Conservation (phyloP, 2,113 vertebrate species). For the Equus przewalskii region DNA sequence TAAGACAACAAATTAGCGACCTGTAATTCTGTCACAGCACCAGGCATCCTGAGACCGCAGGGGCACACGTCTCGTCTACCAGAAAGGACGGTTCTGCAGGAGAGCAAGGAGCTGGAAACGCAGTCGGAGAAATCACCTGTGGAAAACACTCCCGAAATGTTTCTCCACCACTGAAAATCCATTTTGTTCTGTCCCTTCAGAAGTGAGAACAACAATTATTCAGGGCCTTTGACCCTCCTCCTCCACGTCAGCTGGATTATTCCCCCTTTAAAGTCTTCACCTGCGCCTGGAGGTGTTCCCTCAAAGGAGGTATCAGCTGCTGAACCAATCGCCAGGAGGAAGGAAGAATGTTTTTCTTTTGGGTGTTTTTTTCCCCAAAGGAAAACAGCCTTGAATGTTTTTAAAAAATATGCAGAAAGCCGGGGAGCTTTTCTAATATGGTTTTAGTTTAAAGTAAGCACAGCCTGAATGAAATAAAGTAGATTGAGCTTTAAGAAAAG, state of each 20-base stretch:
- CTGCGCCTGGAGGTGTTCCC: background rate
- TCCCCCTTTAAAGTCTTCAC: background rate
- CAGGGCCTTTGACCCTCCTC: no score
- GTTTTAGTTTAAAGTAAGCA: background rate
- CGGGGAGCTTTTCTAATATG: background rate
- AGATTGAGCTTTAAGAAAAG: background rate
- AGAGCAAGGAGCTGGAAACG: background rate
- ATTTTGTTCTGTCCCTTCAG: background rate
- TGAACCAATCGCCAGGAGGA: background rate
- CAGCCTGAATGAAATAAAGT: background rate
- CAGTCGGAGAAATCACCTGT: background rate
- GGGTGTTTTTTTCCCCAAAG: background rate
- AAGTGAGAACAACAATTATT: background rate
- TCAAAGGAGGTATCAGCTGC: background rate
- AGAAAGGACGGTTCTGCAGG: background rate
- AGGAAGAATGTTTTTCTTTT: background rate
- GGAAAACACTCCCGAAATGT: background rate
- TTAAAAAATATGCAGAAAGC: background rate
- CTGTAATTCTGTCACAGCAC: background rate
- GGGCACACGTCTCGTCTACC: background rate
- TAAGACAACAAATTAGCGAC: background rate
- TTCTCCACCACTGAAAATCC: background rate
- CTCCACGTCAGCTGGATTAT: accelerated
- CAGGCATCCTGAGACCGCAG: background rate
- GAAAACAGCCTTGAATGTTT: background rate